Evolutionary conservation across 35 echinoderm and acorn worm species (phyloP), one percentile per base, ranked within the genome.

Genomic region (Lytechinus variegatus): DNA sequence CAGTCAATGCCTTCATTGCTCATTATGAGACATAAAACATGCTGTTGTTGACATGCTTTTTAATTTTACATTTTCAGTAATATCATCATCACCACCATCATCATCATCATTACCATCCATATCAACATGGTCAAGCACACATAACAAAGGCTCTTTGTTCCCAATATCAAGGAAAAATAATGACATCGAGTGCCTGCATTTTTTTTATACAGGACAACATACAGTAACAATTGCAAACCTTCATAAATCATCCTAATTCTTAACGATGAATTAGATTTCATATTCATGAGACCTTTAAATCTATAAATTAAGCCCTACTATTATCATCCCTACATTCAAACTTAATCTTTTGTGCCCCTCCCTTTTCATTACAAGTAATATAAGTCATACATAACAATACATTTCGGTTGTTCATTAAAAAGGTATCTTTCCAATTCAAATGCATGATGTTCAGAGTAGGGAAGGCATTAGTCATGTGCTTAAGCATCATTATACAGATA

Each of bases 191-290:
- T 93, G 53, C 92, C 92, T 93, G 92, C 28, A 93, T 44, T 44
- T 44, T 44, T 44, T 44, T 1, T 57, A 93, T 54, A 52, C 52
- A 54, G 88, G 29, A 10, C n/a, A 9, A 27, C 57, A 54, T 12
- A 93, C 21, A 55, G 52, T 24, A 14, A 53, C 53, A 54, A 54
- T 55, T 57, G 27, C 54, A 54, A 90, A 93, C 55, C 92, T 93
- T 57, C 92, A 93, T 55, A 93, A 93, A 93, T 93, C 92, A 27
- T 93, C 52, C 92, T 93, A 55, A 93, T 93, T 93, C 88, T 90
- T 93, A 55, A 93, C n/a, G 57, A 8, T 93, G 53, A 93, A 93
- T 93, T 93, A 93, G 54, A 57, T 27, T 93, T 93, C 92, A 93
- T 93, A 12, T 93, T 93, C 92, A 54, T 93, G 92, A 93, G 88